Base-by-base conservation (phyloP, 2,888 invertebrate genomes). In the Leucophenga montana region DNA sequence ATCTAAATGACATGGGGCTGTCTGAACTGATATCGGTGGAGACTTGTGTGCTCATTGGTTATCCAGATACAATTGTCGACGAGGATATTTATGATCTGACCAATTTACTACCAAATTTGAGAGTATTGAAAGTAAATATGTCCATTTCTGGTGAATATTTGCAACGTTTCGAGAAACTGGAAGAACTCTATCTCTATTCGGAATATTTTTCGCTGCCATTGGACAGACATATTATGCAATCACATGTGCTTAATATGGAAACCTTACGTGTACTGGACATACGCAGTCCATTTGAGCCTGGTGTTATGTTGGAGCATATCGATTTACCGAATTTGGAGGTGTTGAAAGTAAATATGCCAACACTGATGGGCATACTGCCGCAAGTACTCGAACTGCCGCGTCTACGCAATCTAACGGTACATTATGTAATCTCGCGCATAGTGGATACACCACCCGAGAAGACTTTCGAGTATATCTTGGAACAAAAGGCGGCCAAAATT, bases 1-100 rank as follows among this genome's bases (percentile, higher is more conserved):
- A 81, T 22, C 44, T 81, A 71, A 74, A 76, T 14, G 84, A 81
- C 31, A 79, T 81, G 18, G 83, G 79, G 6, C 74, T 84, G 0
- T 57, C 48, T 0, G 69, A 66, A 0, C 76, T 61, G 39, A n/a
- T 18, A 0, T n/a, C 61, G 8, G 20, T 61, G 13, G 20, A 33
- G 18, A 0, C 1, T 18, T 61, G 61, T 5, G 16, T 6, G 3
- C 61, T 11, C 50, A 6, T 3, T 46, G 46, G 27, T 27, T 3
- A 27, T 4, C 27, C 27, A 0, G 66, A 75, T 0, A 66, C 75
- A 20, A 0, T 9, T n/a, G 31, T 3, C 11, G 82, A 81, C 11
- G 75, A 79, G 6, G 84, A 81, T 22, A 66, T 81, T 0, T 71
- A 78, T 0, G 84, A 81, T 20, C 67, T 81, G 11, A 75, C 80